Evolutionary conservation across 2,888 invertebrate species (phyloP), one percentile per base, ranked within the genome.

Genomic region (Amphimallon solstitiale): DNA sequence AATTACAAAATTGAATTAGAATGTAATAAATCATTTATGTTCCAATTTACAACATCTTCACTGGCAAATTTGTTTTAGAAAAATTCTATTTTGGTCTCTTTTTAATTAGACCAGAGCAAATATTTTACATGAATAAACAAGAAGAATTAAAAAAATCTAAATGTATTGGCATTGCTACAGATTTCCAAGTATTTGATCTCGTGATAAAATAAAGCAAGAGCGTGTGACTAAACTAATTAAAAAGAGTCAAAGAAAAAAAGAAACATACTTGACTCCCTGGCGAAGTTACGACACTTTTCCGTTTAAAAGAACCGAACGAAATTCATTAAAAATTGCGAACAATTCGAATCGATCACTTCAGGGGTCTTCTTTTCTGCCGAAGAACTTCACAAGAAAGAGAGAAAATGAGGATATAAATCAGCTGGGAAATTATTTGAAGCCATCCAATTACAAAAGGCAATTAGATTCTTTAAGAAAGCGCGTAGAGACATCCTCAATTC

Each of bases 391-490:
- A 29, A 14, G 10, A 59, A 43, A 14, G 29, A 29, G 29, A 43
- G 40, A 43, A 43, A 59, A 59, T 59, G 43, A 43, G 43, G 43
- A 59, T 43, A 59, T 59, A 59, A 59, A 43, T 59, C 56, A 59
- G 34, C 56, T 59, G 15, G 5, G 56, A 59, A 59, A 59, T 45
- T 59, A 64, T 64, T 64, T 21, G 48, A 29, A 37, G 23, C 54
- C 46, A 56, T 56, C 64, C 61, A 61, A 49, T 65, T 65, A 65
- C 46, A 65, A 65, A 51, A 60, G 60, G 60, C 65, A 65, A 64
- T 64, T 64, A 64, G 65, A 54, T 64, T 51, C 56, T 43, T 59
- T 43, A 59, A 59, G 43, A 29, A 29, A 59, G 54, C 64, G 45
- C 56, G 45, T 17, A 9, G 45, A 46, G 37, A 46, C 64, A 54